Base-by-base conservation (phyloP, 2,113 vertebrate species). In the Protobothrops flavoviridis region DNA sequence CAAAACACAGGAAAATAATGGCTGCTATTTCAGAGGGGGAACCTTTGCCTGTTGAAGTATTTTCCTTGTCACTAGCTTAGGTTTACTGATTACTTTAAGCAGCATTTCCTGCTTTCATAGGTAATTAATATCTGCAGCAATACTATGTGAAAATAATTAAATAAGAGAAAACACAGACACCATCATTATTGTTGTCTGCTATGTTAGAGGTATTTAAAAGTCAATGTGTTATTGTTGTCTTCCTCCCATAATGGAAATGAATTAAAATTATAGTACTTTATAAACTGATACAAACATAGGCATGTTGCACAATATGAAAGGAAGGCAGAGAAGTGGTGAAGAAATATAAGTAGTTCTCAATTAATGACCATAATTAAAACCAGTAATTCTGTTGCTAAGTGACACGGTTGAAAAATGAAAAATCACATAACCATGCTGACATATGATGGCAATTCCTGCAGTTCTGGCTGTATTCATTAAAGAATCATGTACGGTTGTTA, bases 1-100 rank as follows among this genome's bases (percentile, higher is more conserved):
- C 97, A 98, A 88, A 98, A 96, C 97, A 96, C 94, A 95, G 95
- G 95, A 95, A 95, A 97, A 94, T 96, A 97, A 96, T 96, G 95
- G 95, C 91, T 94, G 96, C 95, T 97, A 87, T 90, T 95, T 97
- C 93, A 96, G 96, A 97, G 90, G 93, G 95, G 94, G 95, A 96
- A 95, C 96, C 33, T 89, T 93, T 91, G 89, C 91, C 92, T 94
- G 94, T 94, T 95, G 96, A 87, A 97, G 91, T 92, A 94, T 97
- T 96, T 96, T 89, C 93, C 86, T 94, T 92, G 93, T 95, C 93
- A 74, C 90, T 95, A 64, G 29, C 56, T 92, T 50, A 91, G 57
- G 86, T 74, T 26, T 92, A 64, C 92, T 95, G 52, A 86, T 85
- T 90, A 91, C 45, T 89, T 52, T 94, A 96, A 92, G 64, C 90